A percentile compares a stretch with the other conserved stretches of the same genome.
Evolutionary conservation across 2,888 invertebrate genomes (phyloP).

Genomic region (Phortica okadai): DNA sequence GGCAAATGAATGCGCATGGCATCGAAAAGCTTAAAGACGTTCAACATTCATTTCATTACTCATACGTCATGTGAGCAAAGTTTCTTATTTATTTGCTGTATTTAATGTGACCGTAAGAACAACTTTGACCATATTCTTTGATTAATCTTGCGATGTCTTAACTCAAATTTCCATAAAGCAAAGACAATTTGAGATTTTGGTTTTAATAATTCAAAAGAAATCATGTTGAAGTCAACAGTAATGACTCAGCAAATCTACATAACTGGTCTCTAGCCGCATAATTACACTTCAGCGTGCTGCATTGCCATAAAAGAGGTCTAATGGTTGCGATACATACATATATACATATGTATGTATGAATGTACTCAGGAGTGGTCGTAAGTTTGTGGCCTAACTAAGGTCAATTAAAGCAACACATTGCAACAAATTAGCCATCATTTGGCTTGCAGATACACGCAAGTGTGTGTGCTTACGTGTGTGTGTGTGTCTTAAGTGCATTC

Average conservation of each 20-base stretch:
- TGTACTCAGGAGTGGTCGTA: conserved; percentile 43
- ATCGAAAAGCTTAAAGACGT: not conserved
- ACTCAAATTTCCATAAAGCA: too few relatives aligned
- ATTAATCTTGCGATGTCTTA: too few relatives aligned
- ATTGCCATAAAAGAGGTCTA: conserved; percentile 43
- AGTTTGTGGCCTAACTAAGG: conserved; percentile 59
- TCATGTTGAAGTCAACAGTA: not conserved
- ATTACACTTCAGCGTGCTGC: conserved; percentile 51
- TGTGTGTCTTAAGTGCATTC: not conserved
- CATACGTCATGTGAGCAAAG: not conserved
- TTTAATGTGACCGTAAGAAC: not conserved
- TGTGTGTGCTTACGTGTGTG: not conserved
- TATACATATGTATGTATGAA: conserved; percentile 32
- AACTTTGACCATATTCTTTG: too few relatives aligned
- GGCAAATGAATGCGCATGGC: not conserved
- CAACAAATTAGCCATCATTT: conserved; percentile 67
- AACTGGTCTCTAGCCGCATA: conserved; percentile 60
- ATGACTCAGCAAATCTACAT: not conserved
- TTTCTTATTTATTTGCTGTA: too few relatives aligned
- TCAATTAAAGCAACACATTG: conserved; percentile 66
- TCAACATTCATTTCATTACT: not conserved
- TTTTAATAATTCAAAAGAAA: conserved; percentile 23
- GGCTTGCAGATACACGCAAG: conserved; percentile 37
- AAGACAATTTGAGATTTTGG: too few relatives aligned
- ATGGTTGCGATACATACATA: conserved; percentile 17